Conservation (phyloP, 2,797 vertebrate genomes). For the Bradypodion pumilum region DNA sequence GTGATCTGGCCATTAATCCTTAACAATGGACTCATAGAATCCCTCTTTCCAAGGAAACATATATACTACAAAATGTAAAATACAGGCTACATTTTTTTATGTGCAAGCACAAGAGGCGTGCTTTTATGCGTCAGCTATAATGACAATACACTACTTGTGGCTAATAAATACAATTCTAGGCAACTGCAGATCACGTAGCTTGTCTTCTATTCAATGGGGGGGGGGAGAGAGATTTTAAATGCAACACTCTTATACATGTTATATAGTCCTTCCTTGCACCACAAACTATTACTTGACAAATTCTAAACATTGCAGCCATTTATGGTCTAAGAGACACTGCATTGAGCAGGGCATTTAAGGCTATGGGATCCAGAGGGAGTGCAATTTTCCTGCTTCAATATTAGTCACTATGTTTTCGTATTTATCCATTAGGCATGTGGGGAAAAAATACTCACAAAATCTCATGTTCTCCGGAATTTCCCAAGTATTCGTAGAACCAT, state of each 20-base stretch:
- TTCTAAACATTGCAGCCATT: not conserved
- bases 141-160: not conserved
- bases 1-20: slow-evolving; percentile 12
- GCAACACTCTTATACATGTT: too few species aligned
- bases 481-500: too few species aligned
- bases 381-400: too few species aligned
- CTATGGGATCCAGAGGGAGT: not conserved
- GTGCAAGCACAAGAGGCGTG: not conserved
- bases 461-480: too few species aligned
- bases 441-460: too few species aligned
- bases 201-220: not conserved
- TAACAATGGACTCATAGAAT: not conserved
- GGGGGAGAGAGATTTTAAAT: not conserved
- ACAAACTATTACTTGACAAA: not conserved
- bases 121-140: not conserved
- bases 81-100: not conserved
- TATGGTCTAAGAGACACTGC: not conserved
- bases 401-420: too few species aligned
- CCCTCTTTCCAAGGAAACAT: slow-evolving; percentile 1
- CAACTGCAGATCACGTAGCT: too few species aligned
- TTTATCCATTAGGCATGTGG: too few species aligned
- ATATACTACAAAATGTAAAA: not conserved
- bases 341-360: not conserved
- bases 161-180: not conserved
- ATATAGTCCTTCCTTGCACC: not conserved